Evolutionary conservation across 2,797 vertebrate species (phyloP).

Genomic region (Echiichthys vipera): DNA sequence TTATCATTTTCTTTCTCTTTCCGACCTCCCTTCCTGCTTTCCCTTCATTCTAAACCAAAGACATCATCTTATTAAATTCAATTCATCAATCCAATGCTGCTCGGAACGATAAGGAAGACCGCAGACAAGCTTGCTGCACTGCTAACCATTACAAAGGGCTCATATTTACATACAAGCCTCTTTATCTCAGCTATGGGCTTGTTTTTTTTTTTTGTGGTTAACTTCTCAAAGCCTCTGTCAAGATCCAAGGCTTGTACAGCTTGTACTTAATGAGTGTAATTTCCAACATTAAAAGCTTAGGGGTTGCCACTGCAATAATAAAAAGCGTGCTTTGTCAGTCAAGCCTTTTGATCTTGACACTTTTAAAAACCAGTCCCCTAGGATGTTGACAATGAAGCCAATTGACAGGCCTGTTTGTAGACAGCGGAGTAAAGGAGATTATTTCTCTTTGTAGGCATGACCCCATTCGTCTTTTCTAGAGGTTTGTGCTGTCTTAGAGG

Average conservation of each 20-base stretch:
- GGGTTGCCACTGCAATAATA: constrained; percentile 74
- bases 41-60: constrained; percentile 35
- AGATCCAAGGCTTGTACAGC: constrained; percentile 86
- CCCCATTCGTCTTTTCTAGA: constrained; percentile 73
- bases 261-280: constrained; percentile 85
- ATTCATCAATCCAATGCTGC: constrained; percentile 65
- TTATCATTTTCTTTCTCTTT: constrained; percentile 16
- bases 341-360: constrained; percentile 86
- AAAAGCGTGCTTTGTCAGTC: constrained; percentile 79
- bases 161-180: constrained; percentile 79
- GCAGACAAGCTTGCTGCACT: constrained; percentile 49
- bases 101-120: constrained; percentile 64
- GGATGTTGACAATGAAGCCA: constrained; percentile 82
- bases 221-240: constrained; percentile 83
- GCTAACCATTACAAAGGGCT: constrained; percentile 64
- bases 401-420: constrained; percentile 80
- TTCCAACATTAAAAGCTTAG: constrained; percentile 82
- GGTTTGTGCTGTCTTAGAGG: constrained; percentile 66
- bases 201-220: constrained; percentile 75
- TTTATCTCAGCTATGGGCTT: constrained; percentile 72
- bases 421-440: constrained; percentile 72
- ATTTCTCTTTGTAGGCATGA: constrained; percentile 78
- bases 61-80: constrained; percentile 57
- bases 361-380: constrained; percentile 84
- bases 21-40: constrained; percentile 3